Conservation (phyloP, 53 echinoderm and acorn worm genomes). For the Temnopleurus reevesii region DNA sequence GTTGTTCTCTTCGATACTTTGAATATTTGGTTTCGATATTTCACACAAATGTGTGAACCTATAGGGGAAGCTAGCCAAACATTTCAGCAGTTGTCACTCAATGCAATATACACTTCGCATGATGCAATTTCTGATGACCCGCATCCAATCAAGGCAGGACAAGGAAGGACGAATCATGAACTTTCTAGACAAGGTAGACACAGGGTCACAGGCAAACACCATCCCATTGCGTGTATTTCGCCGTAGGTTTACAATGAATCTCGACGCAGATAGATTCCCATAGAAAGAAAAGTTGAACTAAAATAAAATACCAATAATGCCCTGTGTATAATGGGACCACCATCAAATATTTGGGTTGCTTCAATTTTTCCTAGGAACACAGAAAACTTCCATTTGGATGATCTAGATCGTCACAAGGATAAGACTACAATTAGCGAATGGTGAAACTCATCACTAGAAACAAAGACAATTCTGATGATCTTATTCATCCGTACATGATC, state of each 20-base stretch:
- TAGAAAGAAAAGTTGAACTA: not conserved
- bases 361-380: too few species aligned
- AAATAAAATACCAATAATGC: not conserved
- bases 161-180: slow-evolving; percentile 25
- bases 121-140: slow-evolving; percentile 42
- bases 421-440: too few species aligned
- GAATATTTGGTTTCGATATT: too few species aligned
- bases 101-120: slow-evolving; percentile 27
- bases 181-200: slow-evolving; percentile 58
- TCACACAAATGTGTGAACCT: too few species aligned
- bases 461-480: too few species aligned
- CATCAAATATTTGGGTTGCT: slow-evolving; percentile 58
- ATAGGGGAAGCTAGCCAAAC: not conserved
- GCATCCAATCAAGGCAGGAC: slow-evolving; percentile 25
- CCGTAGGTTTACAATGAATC: slow-evolving; percentile 50
- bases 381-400: too few species aligned
- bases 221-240: slow-evolving; percentile 63
- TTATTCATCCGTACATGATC: too few species aligned
- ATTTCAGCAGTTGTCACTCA: slow-evolving; percentile 2
- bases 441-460: too few species aligned
- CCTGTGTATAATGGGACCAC: slow-evolving; percentile 58
- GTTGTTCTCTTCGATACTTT: too few species aligned
- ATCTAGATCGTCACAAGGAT: too few species aligned
- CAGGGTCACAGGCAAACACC: slow-evolving; percentile 62
- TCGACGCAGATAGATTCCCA: slow-evolving; percentile 44